Base-by-base conservation (phyloP, 2,113 vertebrate genomes). In the Malurus elegans region DNA sequence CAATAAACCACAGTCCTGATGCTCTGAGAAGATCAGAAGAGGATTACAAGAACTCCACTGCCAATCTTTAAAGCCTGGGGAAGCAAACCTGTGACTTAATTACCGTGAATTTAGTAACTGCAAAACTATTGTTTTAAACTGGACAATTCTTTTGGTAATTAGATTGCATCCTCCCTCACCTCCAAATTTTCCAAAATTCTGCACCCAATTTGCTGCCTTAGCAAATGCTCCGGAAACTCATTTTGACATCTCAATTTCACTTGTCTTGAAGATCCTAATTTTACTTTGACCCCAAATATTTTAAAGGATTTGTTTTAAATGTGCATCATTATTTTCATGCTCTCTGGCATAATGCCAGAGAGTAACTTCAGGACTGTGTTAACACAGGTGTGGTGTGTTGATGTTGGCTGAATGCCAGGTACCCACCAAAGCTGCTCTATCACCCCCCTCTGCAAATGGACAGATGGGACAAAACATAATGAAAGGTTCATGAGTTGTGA, bases 1-100 rank as follows among this genome's bases (percentile, higher is more conserved):
- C 98, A 98, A 98, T 98, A 98, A 98, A 97, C 98, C 97, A 81
- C 95, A 97, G 97, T 97, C 97, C 95, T 76, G 94, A 95, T 96
- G 96, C 91, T 75, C 97, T 50, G 91, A 96, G 97, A 96, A 94
- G 97, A 98, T 98, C 97, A 93, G 97, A 95, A 98, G 97, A 96
- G 98, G 98, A 98, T 98, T 97, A 98, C 89, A 60, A 94, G 88
- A 96, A 90, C 96, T 96, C 90, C 28, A 36, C 14, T 78, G 96
- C 96, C 96, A 96, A 95, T 94, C 76, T 93, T 96, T 86, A 96
- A 88, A 95, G 94, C 92, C 80, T 78, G 87, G 71, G 84, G 94
- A 96, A 90, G 91, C 88, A 94, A 78, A 60, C 40, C 75, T 78
- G 84, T 79, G 86, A 95, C 91, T 95, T 88, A 76, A 94, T 96